Conservation (phyloP, 2,113 vertebrate species). For the Nestor notabilis region DNA sequence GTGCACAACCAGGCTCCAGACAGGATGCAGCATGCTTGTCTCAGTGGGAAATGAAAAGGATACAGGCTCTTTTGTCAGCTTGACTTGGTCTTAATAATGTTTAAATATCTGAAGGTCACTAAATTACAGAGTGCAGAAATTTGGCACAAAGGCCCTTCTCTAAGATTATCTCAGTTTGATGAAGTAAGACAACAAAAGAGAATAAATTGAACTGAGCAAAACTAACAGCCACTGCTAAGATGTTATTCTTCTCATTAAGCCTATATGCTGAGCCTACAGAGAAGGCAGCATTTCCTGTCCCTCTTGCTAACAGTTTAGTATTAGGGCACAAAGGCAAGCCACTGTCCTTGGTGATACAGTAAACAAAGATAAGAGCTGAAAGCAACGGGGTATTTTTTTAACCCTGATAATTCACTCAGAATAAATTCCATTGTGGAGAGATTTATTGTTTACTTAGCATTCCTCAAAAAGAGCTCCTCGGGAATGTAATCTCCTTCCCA, state of each 20-base stretch:
- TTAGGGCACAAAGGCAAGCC: slow-evolving; percentile 40
- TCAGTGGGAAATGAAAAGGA: slow-evolving; percentile 11
- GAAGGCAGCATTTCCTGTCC: slow-evolving; percentile 17
- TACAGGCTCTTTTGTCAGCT: slow-evolving; percentile 23
- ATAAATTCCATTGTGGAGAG: slow-evolving; percentile 59
- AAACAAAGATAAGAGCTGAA: slow-evolving; percentile 76
- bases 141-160: slow-evolving; percentile 14
- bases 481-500: slow-evolving; percentile 6
- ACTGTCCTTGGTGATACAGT: slow-evolving; percentile 60
- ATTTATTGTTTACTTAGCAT: slow-evolving; percentile 44
- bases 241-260: slow-evolving; percentile 24
- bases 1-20: not conserved
- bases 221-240: not conserved
- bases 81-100: slow-evolving; percentile 1
- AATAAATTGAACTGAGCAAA: slow-evolving; percentile 5
- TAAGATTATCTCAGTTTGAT: slow-evolving; percentile 34
- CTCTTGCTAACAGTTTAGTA: slow-evolving; percentile 37
- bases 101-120: slow-evolving; percentile 44
- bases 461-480: slow-evolving; percentile 22
- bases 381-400: slow-evolving; percentile 72
- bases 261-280: not conserved
- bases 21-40: not conserved
- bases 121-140: slow-evolving; percentile 11
- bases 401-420: slow-evolving; percentile 55
- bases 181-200: slow-evolving; percentile 26